A percentile compares a stretch with the other conserved stretches of the same genome.
Evolutionary conservation across 2,113 vertebrate species (phyloP).

Genomic region (Verasper variegatus): DNA sequence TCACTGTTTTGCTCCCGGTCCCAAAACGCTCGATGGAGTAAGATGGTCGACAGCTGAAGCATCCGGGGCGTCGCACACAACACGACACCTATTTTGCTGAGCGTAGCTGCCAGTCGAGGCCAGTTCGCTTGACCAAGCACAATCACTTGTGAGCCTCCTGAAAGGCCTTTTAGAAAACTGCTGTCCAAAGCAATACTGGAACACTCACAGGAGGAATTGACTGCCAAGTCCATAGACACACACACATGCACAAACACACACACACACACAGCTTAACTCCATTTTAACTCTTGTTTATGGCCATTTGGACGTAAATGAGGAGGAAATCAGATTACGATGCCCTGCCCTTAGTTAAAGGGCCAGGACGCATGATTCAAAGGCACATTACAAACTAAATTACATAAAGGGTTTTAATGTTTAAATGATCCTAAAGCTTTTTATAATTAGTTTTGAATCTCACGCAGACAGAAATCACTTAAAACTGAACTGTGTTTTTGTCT

Average conservation of each 20-base stretch:
- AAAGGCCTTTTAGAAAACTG: constrained; percentile 82
- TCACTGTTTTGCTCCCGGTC: constrained; percentile 19
- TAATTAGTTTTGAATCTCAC: constrained; percentile 36
- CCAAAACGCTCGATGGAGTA: constrained; percentile 37
- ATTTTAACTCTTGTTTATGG: constrained; percentile 77
- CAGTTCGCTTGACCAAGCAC: constrained; percentile 83
- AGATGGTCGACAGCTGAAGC: constrained; percentile 40
- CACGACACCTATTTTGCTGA: constrained; percentile 77
- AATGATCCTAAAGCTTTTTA: constrained; percentile 42
- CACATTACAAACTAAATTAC: constrained; percentile 60
- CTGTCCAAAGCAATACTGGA: constrained; percentile 81
- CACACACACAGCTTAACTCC: constrained; percentile 68
- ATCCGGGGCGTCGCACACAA: constrained; percentile 57
- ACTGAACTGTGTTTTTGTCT: background rate
- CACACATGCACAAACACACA: constrained; percentile 23
- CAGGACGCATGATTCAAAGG: constrained; percentile 63
- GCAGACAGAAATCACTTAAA: constrained; percentile 23
- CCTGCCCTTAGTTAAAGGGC: constrained; percentile 73
- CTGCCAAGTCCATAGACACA: constrained; percentile 52
- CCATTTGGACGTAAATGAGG: constrained; percentile 81
- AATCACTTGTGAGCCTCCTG: constrained; percentile 77
- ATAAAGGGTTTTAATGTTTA: constrained; percentile 59
- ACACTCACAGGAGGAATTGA: constrained; percentile 77
- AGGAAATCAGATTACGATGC: constrained; percentile 78
- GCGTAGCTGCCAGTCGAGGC: constrained; percentile 71